These are phyloP conservation scores for Shargacucullia verbasci DNA, from an alignment of 2,888 invertebrate species.

Conservation along the genomic window DNA sequence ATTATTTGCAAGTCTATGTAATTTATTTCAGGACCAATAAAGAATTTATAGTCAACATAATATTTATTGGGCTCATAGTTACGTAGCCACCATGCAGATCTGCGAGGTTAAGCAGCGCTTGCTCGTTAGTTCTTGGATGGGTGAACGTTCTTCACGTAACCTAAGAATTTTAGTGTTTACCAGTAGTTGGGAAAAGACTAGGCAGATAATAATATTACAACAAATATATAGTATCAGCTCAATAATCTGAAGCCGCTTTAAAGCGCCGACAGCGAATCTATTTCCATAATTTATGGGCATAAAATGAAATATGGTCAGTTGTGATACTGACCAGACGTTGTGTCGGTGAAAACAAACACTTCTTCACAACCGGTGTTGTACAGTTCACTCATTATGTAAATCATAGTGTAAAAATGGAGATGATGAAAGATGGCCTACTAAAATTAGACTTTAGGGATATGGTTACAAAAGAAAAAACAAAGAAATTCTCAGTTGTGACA, in stretches of 20 bases:
- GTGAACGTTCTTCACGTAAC: too few species aligned
- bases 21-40: not conserved
- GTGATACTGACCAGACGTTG: conserved; percentile 60
- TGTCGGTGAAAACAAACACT: conserved; percentile 56
- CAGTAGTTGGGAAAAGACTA: too few species aligned
- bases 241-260: conserved; percentile 3
- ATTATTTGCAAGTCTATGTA: not conserved
- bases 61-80: too few species aligned
- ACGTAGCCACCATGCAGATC: too few species aligned
- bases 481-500: too few species aligned
- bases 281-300: conserved; percentile 51
- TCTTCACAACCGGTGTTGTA: conserved; percentile 20
- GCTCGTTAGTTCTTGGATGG: too few species aligned
- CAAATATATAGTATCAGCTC: too few species aligned
- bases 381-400: conserved; percentile 28
- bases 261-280: conserved; percentile 25
- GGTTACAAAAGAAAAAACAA: too few species aligned
- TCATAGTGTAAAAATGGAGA: conserved; percentile 35
- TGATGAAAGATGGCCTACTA: not conserved
- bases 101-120: too few species aligned
- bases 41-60: not conserved
- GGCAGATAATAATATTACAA: too few species aligned
- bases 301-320: conserved; percentile 52
- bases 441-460: not conserved
- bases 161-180: too few species aligned